Base-by-base conservation (phyloP, 2,797 vertebrate species). In the Melanotaenia parkinsoni region DNA sequence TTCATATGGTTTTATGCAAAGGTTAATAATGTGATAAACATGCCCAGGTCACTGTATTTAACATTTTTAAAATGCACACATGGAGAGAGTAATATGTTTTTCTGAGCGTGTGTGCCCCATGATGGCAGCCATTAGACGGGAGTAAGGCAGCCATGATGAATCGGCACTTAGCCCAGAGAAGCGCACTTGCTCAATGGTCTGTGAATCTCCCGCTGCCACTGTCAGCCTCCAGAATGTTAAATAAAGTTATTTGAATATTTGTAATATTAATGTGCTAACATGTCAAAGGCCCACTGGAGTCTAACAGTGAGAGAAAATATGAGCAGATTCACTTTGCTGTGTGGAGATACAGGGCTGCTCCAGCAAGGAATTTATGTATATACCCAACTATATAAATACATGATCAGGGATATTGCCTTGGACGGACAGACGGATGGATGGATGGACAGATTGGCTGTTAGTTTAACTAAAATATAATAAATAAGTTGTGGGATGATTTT, bases 231-330 rank as follows among this genome's bases (percentile, higher is more conserved):
- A 87, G 92, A 93, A 94, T 94, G 91, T 93, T 93, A 93, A 95
- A 94, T 93, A 93, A 94, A 94, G 92, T 93, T 94, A 94, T 94
- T 94, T 94, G 92, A 94, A 94, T 94, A 94, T 94, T 91, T 94
- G 92, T 93, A 93, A 93, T 93, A 93, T 93, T 94, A 94, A 95
- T 94, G 91, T 86, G 84, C 82, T 84, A 67, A 80, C 38, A 51
- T 90, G 93, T 93, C 92, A 90, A 88, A 90, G 91, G 84, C 86
- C 88, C 53, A 35, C 79, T 80, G 89, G 86, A 88, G 93, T 89
- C 37, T 81, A 91, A 91, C 89, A 5, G 77, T 66, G 76, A 67
- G 69, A 76, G 83, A 80, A 87, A 90, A 88, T 86, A 86, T 77
- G 81, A 69, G 66, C 67, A 59, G 85, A 84, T 79, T 74, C 70